These are phyloP conservation scores for Ibidorhyncha struthersii DNA, from an alignment of 2,113 vertebrate genomes.

Conservation along the genomic window DNA sequence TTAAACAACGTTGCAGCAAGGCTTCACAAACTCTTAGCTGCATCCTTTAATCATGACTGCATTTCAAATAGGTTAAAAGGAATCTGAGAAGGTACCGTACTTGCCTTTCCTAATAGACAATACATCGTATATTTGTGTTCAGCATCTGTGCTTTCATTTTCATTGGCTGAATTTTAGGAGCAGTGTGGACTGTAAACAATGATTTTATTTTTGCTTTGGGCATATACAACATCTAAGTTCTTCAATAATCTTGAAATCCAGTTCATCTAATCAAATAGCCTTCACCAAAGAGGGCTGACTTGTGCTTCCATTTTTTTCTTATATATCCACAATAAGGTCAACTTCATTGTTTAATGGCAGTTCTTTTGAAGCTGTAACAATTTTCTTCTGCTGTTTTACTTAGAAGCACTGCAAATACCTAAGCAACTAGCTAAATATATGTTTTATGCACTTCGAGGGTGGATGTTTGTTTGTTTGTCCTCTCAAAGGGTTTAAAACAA, in stretches of 20 bases:
- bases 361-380: conserved; percentile 6
- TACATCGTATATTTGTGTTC: neutral
- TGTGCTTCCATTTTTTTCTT: neutral
- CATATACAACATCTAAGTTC: neutral
- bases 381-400: neutral
- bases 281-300: neutral
- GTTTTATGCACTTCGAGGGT: neutral
- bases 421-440: neutral
- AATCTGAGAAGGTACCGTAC: conserved; percentile 74
- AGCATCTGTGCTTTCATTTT: neutral
- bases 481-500: conserved; percentile 46
- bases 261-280: neutral
- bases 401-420: neutral
- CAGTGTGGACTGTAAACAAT: neutral
- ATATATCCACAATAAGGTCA: neutral
- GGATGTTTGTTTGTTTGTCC: conserved; percentile 46
- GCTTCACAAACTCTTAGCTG: conserved; percentile 53
- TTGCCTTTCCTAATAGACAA: neutral
- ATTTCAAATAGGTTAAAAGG: conserved; percentile 77
- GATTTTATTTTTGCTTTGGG: neutral
- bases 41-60: conserved; percentile 75
- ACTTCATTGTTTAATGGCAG: conserved; percentile 11
- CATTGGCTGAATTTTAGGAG: neutral
- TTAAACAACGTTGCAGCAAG: conserved; percentile 40
- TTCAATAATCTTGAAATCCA: neutral